Evolutionary conservation across 1,140 invertebrate species (phyloP).

Genomic region (Diploscapter pachys): DNA sequence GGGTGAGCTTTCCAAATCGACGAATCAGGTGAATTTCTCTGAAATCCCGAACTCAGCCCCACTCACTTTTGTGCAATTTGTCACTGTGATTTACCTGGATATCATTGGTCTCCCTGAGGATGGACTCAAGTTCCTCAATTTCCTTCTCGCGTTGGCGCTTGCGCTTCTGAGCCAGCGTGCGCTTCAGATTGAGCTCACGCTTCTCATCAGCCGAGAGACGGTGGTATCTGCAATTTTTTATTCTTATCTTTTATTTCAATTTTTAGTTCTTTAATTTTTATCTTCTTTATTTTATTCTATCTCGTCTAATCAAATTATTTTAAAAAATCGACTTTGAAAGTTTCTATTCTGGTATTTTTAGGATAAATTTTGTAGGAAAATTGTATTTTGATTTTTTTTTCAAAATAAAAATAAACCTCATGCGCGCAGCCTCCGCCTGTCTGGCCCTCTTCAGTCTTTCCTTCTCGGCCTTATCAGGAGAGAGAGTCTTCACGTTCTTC

Average conservation of each 20-base stretch:
- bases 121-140: constrained; percentile 37
- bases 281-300: too few species aligned
- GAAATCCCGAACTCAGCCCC: too few species aligned
- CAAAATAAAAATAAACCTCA: neutral
- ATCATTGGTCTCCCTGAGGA: constrained; percentile 37
- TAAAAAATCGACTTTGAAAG: too few species aligned
- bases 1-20: too few species aligned
- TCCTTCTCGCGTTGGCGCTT: constrained; percentile 40
- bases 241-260: neutral
- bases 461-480: constrained; percentile 37
- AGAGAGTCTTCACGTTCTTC: constrained; percentile 1
- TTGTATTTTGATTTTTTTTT: too few species aligned
- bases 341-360: too few species aligned
- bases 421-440: constrained; percentile 40
- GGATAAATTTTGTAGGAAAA: too few species aligned
- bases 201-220: constrained; percentile 34
- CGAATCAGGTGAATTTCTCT: too few species aligned
- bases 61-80: neutral
- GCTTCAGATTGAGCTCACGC: constrained; percentile 37
- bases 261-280: too few species aligned
- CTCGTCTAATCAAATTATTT: too few species aligned
- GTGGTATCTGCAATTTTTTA: constrained; percentile 28
- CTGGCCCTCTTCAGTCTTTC: constrained; percentile 33
- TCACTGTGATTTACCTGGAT: constrained; percentile 21
- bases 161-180: constrained; percentile 39